Base-by-base conservation (phyloP, 1,140 invertebrate genomes). In the Stegodyphus mimosarum region DNA sequence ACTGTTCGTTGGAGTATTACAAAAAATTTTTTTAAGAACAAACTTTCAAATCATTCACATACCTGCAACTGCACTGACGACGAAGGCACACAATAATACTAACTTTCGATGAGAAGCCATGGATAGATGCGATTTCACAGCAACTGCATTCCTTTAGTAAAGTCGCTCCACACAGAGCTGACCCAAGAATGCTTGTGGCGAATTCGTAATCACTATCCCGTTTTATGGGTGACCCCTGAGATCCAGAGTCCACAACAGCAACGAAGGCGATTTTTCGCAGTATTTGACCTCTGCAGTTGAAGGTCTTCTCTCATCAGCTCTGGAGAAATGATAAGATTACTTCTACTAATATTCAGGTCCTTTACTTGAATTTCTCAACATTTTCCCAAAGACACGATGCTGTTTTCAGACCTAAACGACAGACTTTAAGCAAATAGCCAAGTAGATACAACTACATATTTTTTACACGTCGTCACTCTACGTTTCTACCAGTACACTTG, bases 31-130 rank as follows among this genome's bases (percentile, higher is more conserved):
- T 33, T 33, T 33, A 33, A 33, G 33, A 33, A 33, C 33, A 33
- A 33, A 33, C 33, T 33, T 33, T 33, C 33, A 33, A 33, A 33
- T 33, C 33, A 33, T 33, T 3, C 33, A 18, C 81, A n/a, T 75
- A 86, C 85, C 85, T 86, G 85, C 85, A 80, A 80, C 85, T 80
- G 85, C 77, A 86, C 77, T 70, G 69, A 75, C 85, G 75, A 86
- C 71, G 72, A 86, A 75, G 63, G 70, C 77, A 49, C 71, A 74
- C 48, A 81, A 50, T 15, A 86, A 69, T 18, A 86, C 13, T n/a
- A 86, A 49, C 17, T 72, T 78, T 69, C 69, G 10, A 66, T 74
- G 10, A 11, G 81, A 55, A 18, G 81, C 81, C 81, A 84, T 84
- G 13, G 33, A 69, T 72, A 55, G 48, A 60, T 18, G 17, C n/a